A percentile compares a stretch with the other conserved stretches of the same genome.
These are phyloP conservation scores for Netelia fuscicornis DNA, from an alignment of 2,888 invertebrate species.

Conservation along the genomic window DNA sequence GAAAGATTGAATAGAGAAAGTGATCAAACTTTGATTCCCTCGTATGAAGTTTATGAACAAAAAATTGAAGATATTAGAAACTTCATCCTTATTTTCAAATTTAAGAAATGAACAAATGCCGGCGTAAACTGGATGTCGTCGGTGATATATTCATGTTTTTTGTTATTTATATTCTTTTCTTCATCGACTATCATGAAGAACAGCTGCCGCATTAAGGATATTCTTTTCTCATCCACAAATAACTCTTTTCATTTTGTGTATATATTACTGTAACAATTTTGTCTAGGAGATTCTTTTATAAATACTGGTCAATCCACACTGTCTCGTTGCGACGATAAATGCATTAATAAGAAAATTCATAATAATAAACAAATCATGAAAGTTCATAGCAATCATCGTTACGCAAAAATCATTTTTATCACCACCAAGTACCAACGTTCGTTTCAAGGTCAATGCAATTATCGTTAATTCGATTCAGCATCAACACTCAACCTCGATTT, in stretches of 20 bases:
- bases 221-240: not conserved
- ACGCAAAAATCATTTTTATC: not conserved
- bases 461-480: constrained; percentile 9
- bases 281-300: not conserved
- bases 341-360: not conserved
- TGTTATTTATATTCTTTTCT: not conserved
- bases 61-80: not conserved
- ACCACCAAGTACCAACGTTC: not conserved
- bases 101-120: not conserved
- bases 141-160: not conserved
- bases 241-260: not conserved
- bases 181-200: constrained; percentile 5
- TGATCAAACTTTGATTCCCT: not conserved
- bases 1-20: not conserved
- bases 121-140: not conserved
- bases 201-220: not conserved
- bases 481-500: constrained; percentile 35
- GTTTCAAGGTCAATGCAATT: constrained; percentile 15
- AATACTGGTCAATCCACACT: not conserved
- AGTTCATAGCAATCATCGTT: not conserved
- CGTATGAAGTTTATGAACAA: not conserved
- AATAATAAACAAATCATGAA: not conserved
- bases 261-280: not conserved
- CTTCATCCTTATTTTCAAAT: not conserved
- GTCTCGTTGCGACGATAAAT: not conserved